Conservation (phyloP, 2,113 vertebrate genomes). For the Calidris pugnax region DNA sequence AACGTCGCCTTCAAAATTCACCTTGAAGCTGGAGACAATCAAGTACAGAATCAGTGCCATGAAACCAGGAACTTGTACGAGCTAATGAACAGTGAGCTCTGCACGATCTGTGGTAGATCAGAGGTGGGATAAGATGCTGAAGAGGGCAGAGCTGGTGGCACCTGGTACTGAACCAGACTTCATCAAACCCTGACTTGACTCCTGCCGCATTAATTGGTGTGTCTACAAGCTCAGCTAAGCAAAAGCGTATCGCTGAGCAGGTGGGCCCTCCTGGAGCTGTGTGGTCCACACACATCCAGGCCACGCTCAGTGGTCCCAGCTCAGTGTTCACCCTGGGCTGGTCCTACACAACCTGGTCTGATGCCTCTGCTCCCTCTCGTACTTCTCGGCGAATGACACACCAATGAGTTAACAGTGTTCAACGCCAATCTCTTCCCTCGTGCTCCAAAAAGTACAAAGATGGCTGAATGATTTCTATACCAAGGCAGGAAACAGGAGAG, state of each 20-base stretch:
- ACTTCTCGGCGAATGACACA: accelerated
- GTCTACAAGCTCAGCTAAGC: not conserved
- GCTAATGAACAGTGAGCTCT: not conserved
- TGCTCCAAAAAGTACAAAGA: not conserved
- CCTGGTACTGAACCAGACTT: not conserved
- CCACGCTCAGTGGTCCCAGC: not conserved
- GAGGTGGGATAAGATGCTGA: not conserved
- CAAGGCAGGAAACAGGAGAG: not conserved
- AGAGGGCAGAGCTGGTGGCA: not conserved
- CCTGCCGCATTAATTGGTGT: not conserved
- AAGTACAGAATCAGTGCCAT: too few species aligned
- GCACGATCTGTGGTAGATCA: not conserved
- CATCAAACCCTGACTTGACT: not conserved
- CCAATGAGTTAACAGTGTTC: accelerated
- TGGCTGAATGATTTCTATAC: not conserved
- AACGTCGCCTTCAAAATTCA: too few species aligned
- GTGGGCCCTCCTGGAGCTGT: not conserved
- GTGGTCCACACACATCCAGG: not conserved
- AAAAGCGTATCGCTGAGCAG: not conserved
- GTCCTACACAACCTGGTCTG: not conserved
- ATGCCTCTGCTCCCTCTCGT: not conserved
- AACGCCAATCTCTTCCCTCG: accelerated
- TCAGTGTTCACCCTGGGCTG: not conserved
- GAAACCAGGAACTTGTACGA: not conserved
- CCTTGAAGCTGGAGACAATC: too few species aligned